A percentile compares a stretch with the other conserved stretches of the same genome.
phyloP scores from a whole-genome alignment of 2,113 vertebrate genomes.

The Butastur rufipennis region DNA sequence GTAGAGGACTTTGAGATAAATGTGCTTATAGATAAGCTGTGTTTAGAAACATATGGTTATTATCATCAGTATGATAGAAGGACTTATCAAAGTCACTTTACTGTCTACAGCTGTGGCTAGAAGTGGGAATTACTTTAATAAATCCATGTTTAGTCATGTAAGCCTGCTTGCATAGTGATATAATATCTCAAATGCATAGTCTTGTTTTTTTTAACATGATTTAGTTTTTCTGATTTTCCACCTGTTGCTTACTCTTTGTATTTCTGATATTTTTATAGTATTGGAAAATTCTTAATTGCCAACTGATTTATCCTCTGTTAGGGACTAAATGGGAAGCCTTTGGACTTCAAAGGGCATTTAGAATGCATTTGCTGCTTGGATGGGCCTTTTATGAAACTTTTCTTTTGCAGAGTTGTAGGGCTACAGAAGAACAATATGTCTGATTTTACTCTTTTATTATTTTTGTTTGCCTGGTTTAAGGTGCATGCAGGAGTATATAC shows the following conservation, averaged over 20 bases:
- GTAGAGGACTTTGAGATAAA: not conserved
- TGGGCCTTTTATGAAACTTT: slow-evolving; percentile 26
- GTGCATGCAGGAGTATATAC: not conserved
- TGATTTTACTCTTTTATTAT: not conserved
- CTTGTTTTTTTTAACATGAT: not conserved
- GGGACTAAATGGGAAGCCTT: not conserved
- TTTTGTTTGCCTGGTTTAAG: not conserved
- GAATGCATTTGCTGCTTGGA: slow-evolving; percentile 28
- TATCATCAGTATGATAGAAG: not conserved
- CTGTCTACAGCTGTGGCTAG: not conserved
- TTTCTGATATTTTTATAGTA: not conserved
- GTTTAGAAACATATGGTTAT: not conserved
- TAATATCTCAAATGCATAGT: not conserved
- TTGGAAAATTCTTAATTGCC: slow-evolving; percentile 2
- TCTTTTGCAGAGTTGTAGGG: not conserved
- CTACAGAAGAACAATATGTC: not conserved
- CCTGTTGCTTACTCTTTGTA: not conserved
- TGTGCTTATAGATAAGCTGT: not conserved
- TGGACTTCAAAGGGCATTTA: slow-evolving; percentile 25
- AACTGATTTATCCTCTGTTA: not conserved
- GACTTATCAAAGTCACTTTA: not conserved
- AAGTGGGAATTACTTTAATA: not conserved
- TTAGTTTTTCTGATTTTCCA: not conserved
- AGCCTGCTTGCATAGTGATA: not conserved
- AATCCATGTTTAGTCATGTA: not conserved